A percentile compares a stretch with the other conserved stretches of the same genome.
Evolutionary conservation across 2,888 invertebrate genomes (phyloP).

Genomic region (Papilio protenor): DNA sequence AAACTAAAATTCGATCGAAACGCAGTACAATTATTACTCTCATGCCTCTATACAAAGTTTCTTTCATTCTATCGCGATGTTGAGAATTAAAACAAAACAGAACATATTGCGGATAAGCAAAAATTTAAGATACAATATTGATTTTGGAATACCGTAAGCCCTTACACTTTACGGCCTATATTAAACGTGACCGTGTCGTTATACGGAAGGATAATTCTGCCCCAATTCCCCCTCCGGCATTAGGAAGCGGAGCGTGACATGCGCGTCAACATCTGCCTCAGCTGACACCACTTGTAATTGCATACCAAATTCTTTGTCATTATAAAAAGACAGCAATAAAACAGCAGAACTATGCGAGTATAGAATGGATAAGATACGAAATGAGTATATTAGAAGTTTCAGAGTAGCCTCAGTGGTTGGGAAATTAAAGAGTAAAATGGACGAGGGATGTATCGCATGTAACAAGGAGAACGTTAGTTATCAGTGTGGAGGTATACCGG

Average conservation of each 20-base stretch:
- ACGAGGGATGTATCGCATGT: no score
- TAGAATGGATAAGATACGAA: no score
- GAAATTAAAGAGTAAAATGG: no score
- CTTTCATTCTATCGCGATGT: no score
- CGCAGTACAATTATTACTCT: no score
- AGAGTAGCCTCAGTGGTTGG: no score
- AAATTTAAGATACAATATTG: neutral
- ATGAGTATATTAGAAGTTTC: no score
- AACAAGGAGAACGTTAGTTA: no score
- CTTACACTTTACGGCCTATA: neutral
- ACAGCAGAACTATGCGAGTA: neutral
- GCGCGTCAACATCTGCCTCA: conserved; percentile 25
- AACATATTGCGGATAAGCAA: no score
- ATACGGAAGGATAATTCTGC: conserved; percentile 30
- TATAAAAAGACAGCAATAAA: neutral
- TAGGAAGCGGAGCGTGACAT: conserved; percentile 27
- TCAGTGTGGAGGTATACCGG: no score
- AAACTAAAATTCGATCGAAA: neutral
- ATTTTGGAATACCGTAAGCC: neutral
- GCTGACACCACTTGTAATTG: conserved; percentile 23
- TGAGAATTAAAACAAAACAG: no score
- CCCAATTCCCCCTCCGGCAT: conserved; percentile 21
- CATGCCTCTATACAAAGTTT: no score
- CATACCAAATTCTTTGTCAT: neutral
- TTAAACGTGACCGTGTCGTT: neutral